These are phyloP conservation scores for Narcine bancroftii DNA, from an alignment of 2,113 vertebrate genomes.

Conservation along the genomic window DNA sequence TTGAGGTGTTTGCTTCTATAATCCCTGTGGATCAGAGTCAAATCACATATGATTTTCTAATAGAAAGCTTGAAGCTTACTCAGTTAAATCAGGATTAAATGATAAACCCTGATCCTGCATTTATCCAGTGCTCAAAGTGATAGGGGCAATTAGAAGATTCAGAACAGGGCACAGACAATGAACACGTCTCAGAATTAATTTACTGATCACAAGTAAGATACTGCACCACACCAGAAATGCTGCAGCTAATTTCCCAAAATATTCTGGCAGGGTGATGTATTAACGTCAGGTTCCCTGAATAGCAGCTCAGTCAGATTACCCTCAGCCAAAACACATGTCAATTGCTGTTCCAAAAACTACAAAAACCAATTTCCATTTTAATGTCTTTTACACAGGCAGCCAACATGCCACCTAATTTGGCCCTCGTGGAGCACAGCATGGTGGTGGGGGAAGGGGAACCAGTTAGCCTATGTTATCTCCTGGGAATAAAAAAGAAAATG, in stretches of 20 bases:
- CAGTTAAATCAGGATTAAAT: conserved; percentile 15
- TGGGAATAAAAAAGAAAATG: neutral
- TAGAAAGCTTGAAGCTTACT: neutral
- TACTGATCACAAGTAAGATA: conserved; percentile 2
- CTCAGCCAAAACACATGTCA: conserved; percentile 18
- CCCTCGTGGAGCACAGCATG: neutral
- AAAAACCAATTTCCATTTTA: conserved; percentile 17
- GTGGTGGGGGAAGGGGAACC: too few relatives aligned
- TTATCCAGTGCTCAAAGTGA: neutral
- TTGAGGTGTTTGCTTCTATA: neutral
- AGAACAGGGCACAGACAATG: neutral
- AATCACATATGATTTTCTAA: neutral
- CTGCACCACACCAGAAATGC: neutral
- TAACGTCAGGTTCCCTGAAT: conserved; percentile 27
- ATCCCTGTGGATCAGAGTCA: neutral
- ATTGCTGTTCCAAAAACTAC: conserved; percentile 21
- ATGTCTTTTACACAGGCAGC: neutral
- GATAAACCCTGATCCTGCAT: neutral
- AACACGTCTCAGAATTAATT: neutral
- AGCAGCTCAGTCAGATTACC: conserved; percentile 29
- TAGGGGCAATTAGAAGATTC: conserved; percentile 10
- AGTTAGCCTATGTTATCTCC: neutral
- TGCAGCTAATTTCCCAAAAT: conserved; percentile 32
- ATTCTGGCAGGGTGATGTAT: neutral
- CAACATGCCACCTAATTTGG: neutral